Conservation (phyloP, 2,113 vertebrate genomes). For the Chitala chitala region DNA sequence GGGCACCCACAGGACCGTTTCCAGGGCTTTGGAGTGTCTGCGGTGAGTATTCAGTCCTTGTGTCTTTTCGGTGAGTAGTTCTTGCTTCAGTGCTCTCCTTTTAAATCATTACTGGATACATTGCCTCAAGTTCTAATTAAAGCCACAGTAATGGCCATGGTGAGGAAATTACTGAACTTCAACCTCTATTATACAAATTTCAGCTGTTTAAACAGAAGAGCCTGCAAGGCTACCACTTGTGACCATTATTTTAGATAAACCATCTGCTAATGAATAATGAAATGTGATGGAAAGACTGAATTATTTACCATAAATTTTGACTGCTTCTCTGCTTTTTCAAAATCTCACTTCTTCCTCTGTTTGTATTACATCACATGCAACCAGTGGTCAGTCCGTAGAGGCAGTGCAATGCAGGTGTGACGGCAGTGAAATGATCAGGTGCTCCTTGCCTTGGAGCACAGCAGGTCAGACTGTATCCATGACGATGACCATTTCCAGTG, state of each 20-base stretch:
- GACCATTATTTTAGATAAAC: too few relatives aligned
- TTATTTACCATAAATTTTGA: too few relatives aligned
- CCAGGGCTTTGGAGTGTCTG: constrained; percentile 52
- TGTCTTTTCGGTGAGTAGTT: neutral
- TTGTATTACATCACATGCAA: neutral
- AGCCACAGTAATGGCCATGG: too few relatives aligned
- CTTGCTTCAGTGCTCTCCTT: neutral
- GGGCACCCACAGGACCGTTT: constrained; percentile 33
- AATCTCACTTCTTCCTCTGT: neutral
- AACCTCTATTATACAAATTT: too few relatives aligned
- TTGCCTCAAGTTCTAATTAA: neutral
- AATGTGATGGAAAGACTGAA: too few relatives aligned
- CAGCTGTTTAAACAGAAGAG: too few relatives aligned
- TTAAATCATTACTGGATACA: neutral
- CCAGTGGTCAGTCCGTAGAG: neutral
- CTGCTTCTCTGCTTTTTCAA: neutral
- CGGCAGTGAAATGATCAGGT: neutral
- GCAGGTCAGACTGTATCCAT: neutral
- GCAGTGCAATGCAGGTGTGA: neutral
- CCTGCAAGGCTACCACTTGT: too few relatives aligned
- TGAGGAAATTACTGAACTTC: too few relatives aligned
- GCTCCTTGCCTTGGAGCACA: neutral
- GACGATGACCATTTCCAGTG: neutral
- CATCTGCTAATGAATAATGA: too few relatives aligned
- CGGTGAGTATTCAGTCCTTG: constrained; percentile 53